Conservation (phyloP, 2,797 vertebrate genomes). For the Loriculus beryllinus region DNA sequence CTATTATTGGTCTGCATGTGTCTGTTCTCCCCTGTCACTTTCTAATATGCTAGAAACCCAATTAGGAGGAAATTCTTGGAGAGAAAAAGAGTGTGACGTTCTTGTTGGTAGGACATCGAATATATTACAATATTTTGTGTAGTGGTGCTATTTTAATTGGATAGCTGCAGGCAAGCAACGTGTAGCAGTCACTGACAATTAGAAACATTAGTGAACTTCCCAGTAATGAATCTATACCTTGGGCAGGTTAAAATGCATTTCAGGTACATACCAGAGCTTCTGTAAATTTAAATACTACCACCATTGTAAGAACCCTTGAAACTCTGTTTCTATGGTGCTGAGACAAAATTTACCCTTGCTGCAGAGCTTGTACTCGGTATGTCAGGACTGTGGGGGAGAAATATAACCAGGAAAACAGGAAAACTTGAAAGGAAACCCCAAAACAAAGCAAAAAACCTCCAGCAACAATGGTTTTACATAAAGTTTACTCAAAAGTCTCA, state of each 20-base stretch:
- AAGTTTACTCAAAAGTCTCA: background rate
- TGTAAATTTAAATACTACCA: background rate
- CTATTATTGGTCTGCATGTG: accelerated
- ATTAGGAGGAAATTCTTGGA: constrained; percentile 31
- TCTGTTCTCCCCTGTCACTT: background rate
- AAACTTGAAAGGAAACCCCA: background rate
- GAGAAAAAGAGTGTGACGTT: constrained; percentile 22
- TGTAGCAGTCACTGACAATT: constrained; percentile 75
- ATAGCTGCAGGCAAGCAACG: constrained; percentile 75
- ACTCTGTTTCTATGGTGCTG: constrained; percentile 14
- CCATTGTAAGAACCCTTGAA: background rate
- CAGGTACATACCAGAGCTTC: constrained; percentile 36
- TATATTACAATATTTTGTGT: constrained; percentile 68
- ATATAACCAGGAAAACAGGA: background rate
- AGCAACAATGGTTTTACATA: background rate
- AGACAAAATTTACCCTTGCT: background rate
- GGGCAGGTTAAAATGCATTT: constrained; percentile 61
- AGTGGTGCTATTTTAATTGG: constrained; percentile 73
- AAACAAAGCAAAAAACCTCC: background rate
- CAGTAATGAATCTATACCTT: constrained; percentile 42
- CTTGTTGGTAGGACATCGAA: constrained; percentile 41
- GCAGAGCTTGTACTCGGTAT: constrained; percentile 15
- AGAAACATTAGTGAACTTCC: constrained; percentile 68
- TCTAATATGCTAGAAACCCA: constrained; percentile 25
- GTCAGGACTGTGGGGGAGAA: background rate